These are phyloP conservation scores for Erebia aethiops DNA, from an alignment of 2,888 invertebrate species.

Conservation along the genomic window DNA sequence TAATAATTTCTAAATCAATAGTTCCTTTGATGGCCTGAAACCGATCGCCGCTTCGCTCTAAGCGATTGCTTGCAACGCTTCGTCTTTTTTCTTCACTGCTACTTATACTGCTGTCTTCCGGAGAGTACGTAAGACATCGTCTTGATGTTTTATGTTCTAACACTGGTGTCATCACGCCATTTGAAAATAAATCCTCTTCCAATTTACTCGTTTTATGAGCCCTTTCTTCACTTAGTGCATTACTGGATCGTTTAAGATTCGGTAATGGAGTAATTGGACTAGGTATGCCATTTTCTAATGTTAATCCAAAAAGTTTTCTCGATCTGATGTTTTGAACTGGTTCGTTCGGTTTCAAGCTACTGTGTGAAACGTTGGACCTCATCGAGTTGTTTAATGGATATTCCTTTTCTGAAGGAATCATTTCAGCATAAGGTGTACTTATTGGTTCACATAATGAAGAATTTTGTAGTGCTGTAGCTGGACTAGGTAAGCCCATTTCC, in stretches of 20 bases:
- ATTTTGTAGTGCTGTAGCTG: constrained; percentile 64
- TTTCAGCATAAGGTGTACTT: constrained; percentile 48
- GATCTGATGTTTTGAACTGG: constrained; percentile 58
- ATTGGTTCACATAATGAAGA: constrained; percentile 64
- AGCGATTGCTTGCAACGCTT: constrained; percentile 75
- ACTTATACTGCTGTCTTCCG: constrained; percentile 76
- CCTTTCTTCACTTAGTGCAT: constrained; percentile 71
- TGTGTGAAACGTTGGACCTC: constrained; percentile 69
- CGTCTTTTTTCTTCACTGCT: constrained; percentile 81
- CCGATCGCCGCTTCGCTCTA: constrained; percentile 67
- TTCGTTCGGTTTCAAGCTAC: constrained; percentile 67
- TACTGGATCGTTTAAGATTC: constrained; percentile 69
- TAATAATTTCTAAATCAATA: constrained; percentile 85
- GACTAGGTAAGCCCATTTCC: constrained; percentile 76
- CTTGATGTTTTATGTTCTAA: constrained; percentile 78
- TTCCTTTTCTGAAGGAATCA: constrained; percentile 40
- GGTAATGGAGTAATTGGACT: constrained; percentile 78
- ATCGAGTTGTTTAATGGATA: constrained; percentile 52
- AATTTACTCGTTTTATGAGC: constrained; percentile 79
- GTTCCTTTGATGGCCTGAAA: constrained; percentile 79
- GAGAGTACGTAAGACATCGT: constrained; percentile 84
- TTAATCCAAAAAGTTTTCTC: constrained; percentile 71
- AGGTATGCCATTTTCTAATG: constrained; percentile 76
- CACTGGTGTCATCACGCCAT: constrained; percentile 69
- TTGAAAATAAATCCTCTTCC: constrained; percentile 70